These are phyloP conservation scores for Alosa sapidissima DNA, from an alignment of 2,797 vertebrate genomes.

Conservation along the genomic window DNA sequence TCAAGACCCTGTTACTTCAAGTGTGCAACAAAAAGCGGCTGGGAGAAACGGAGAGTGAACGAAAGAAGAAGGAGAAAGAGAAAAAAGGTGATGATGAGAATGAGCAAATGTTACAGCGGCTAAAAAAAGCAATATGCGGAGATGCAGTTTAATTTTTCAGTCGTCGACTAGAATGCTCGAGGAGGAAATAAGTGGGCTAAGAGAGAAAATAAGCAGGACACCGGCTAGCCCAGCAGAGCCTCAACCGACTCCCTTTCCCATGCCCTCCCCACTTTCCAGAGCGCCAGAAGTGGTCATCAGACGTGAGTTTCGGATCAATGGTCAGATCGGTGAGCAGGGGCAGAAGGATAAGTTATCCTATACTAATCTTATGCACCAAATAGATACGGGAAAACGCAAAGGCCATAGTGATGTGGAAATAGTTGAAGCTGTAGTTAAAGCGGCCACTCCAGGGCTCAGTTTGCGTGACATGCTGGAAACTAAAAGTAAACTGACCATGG, in stretches of 20 bases:
- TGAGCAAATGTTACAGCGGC: no score
- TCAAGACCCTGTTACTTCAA: no score
- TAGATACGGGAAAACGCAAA: slow-evolving; percentile 39
- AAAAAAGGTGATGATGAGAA: no score
- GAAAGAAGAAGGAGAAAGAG: background rate
- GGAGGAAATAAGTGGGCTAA: slow-evolving; percentile 23
- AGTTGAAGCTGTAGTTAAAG: background rate
- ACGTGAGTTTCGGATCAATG: slow-evolving; percentile 38
- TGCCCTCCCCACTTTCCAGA: background rate
- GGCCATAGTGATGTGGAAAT: slow-evolving; percentile 32
- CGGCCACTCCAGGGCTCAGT: background rate
- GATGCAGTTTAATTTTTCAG: slow-evolving; percentile 1
- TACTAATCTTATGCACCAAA: slow-evolving; percentile 47
- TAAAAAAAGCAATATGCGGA: background rate
- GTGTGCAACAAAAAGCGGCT: background rate
- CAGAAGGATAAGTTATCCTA: slow-evolving; percentile 43
- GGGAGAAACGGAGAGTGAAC: background rate
- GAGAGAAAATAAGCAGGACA: background rate
- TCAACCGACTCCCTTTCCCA: background rate
- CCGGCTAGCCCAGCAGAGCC: background rate
- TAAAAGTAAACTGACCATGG: background rate
- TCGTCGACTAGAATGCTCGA: background rate
- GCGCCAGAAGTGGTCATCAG: slow-evolving; percentile 30
- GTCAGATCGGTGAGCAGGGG: slow-evolving; percentile 38
- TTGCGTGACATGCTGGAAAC: background rate